Percentiles rank a stretch among this genome's conserved stretches.
phyloP scores from a whole-genome alignment of 2,113 vertebrate genomes.

The Dissostichus mawsoni region DNA sequence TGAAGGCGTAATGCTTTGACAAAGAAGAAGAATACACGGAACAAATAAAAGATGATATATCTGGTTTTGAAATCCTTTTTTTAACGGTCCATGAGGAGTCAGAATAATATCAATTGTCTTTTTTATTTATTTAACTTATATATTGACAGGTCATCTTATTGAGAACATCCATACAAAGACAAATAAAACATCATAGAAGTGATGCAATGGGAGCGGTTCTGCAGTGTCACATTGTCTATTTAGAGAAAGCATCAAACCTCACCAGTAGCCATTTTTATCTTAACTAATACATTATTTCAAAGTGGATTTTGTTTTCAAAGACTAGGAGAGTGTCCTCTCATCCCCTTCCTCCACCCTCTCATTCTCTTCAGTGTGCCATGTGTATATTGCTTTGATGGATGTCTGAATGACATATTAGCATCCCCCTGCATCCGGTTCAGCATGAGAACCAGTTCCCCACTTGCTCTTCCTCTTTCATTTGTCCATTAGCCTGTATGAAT shows the following conservation, averaged over 20 bases:
- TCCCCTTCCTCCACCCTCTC: neutral
- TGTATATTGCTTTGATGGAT: neutral
- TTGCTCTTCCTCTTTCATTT: constrained; percentile 26
- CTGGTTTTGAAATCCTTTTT: too few relatives aligned
- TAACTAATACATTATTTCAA: neutral
- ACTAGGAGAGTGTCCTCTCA: neutral
- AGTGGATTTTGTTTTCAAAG: neutral
- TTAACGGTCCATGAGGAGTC: neutral
- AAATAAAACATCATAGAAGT: too few relatives aligned
- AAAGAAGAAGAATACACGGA: neutral
- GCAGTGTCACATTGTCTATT: neutral
- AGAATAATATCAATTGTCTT: neutral
- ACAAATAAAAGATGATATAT: neutral
- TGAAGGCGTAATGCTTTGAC: neutral
- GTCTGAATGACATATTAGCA: constrained; percentile 7
- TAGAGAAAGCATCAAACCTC: neutral
- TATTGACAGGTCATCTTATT: too few relatives aligned
- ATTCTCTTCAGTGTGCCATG: neutral
- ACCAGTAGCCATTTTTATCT: neutral
- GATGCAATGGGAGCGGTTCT: too few relatives aligned
- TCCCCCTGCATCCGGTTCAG: constrained; percentile 2
- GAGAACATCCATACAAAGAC: too few relatives aligned
- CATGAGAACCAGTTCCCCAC: constrained; percentile 12
- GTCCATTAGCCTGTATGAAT: neutral
- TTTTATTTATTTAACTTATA: too few relatives aligned